phyloP scores from a whole-genome alignment of 2,888 invertebrate genomes.

The Spatulosminthurus flaviceps region DNA sequence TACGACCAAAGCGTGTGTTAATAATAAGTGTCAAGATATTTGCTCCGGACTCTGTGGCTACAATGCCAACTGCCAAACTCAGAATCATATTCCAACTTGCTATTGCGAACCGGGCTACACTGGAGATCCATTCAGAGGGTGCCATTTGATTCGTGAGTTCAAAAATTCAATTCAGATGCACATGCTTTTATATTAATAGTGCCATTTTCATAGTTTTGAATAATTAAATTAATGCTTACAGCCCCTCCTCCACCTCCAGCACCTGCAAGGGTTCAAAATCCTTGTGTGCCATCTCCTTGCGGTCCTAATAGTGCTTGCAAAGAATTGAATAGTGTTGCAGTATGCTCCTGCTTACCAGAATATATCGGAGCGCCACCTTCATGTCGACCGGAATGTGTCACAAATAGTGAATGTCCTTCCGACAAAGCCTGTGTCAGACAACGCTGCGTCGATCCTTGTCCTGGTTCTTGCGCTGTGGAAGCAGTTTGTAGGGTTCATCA shows the following conservation, averaged over 20 bases:
- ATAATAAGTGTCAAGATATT: constrained; percentile 65
- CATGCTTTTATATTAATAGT: too few species aligned
- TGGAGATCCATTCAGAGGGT: constrained; percentile 84
- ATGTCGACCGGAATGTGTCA: constrained; percentile 85
- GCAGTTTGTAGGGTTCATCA: constrained; percentile 79
- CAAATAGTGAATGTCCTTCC: constrained; percentile 75
- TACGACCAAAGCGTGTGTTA: constrained; percentile 69
- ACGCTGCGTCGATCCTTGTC: constrained; percentile 77
- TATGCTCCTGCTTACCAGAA: constrained; percentile 65
- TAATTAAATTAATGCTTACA: constrained; percentile 49
- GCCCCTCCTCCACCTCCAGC: constrained; percentile 66
- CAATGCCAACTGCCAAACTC: constrained; percentile 83
- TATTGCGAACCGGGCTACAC: constrained; percentile 72
- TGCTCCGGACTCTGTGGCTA: constrained; percentile 62
- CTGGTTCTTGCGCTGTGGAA: constrained; percentile 72
- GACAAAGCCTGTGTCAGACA: constrained; percentile 72
- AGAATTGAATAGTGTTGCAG: constrained; percentile 52
- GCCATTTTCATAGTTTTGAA: constrained; percentile 21
- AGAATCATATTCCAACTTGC: constrained; percentile 69
- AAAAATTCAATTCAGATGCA: background rate
- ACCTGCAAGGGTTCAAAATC: constrained; percentile 65
- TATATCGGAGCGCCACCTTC: constrained; percentile 61
- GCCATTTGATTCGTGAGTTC: constrained; percentile 69
- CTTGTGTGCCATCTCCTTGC: constrained; percentile 62
- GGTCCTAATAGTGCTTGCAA: constrained; percentile 59